phyloP scores from a whole-genome alignment of 2,797 vertebrate species.

The Cynopterus sphinx region DNA sequence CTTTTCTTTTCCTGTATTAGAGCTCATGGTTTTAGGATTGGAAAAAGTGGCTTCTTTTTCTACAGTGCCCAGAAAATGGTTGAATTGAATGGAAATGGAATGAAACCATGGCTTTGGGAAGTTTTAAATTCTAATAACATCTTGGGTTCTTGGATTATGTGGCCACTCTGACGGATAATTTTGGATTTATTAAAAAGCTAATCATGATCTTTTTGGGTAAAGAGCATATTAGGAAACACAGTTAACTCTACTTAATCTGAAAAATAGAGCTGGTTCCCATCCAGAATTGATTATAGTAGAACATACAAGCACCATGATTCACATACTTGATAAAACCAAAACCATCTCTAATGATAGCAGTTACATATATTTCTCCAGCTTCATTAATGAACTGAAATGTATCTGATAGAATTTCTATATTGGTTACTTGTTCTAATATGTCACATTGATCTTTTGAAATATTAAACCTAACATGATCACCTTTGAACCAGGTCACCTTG shows the following conservation, averaged over 20 bases:
- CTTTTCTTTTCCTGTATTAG: constrained; percentile 97
- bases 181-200: too few species aligned
- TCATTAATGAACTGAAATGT: constrained; percentile 98
- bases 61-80: too few species aligned
- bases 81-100: too few species aligned
- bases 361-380: constrained; percentile 98
- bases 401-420: constrained; percentile 96
- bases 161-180: too few species aligned
- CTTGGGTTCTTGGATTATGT: too few species aligned
- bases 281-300: constrained; percentile 99
- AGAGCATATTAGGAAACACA: constrained; percentile 98
- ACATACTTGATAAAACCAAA: constrained; percentile 99
- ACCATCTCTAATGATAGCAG: constrained; percentile 97
- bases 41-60: constrained; percentile 81
- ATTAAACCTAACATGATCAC: constrained; percentile 98
- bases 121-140: too few species aligned
- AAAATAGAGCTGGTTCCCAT: constrained; percentile 98
- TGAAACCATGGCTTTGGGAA: too few species aligned
- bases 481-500: constrained; percentile 97
- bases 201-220: constrained; percentile 86
- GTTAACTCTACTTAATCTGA: constrained; percentile 99
- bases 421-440: constrained; percentile 97
- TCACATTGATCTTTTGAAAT: constrained; percentile 98
- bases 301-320: constrained; percentile 98
- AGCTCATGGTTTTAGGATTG: constrained; percentile 89